Base-by-base conservation (phyloP, 2,888 invertebrate species). In the Leucozona laternaria region DNA sequence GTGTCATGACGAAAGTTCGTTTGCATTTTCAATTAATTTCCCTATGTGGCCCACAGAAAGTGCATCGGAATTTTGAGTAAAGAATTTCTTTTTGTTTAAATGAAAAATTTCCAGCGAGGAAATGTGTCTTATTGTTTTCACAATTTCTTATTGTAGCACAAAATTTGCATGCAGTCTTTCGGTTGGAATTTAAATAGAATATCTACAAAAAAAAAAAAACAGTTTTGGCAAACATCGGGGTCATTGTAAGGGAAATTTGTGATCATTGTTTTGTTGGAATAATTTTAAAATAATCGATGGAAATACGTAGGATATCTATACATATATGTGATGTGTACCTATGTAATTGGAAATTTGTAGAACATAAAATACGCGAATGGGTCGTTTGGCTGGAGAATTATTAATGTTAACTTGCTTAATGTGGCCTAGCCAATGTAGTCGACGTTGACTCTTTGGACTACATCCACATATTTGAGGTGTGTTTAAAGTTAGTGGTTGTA, bases 1-100 rank as follows among this genome's bases (percentile, higher is more conserved):
- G 25, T 64, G 43, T 64, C 64, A 43, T 64, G 45, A 64, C 43
- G 13, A 64, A 64, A 64, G 64, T 64, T 64, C 64, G 64, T 45
- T 64, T 64, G 28, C 64, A 64, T 45, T 64, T 64, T 45, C 64
- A 64, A 64, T 64, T 64, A 64, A 64, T 64, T 64, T 64, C 25
- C 64, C 64, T 45, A 40, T 40, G 7, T 60, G 15, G 22, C 57
- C 37, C 37, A 53, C 28, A 25, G 43, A 64, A 64, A 64, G 28
- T 64, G 45, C 28, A 64, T 11, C 11, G 64, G 64, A 64, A 64
- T 64, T 64, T 64, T 17, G 10, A n/a, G 37, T 28, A 28, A 64
- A 28, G 64, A 64, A 64, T 64, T 64, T 45, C 43, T 64, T 64
- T 64, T 40, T n/a, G n/a, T n/a, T 25, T 5, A 64, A 64, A 17